Base-by-base conservation (phyloP, 2,888 invertebrate species). In the Pammene fasciana region DNA sequence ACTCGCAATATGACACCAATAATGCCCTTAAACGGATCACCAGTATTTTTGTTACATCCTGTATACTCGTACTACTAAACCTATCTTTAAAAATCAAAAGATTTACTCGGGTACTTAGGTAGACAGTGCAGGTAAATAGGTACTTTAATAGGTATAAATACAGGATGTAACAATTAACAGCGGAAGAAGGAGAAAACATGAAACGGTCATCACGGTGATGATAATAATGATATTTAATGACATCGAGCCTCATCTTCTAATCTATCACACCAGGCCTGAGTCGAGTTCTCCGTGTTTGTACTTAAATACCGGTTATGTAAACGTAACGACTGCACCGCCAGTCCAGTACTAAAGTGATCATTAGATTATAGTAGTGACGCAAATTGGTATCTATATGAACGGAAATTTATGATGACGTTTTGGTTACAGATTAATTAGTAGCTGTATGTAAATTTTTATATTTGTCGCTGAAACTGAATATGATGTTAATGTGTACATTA, bases 261-360 rank as follows among this genome's bases (percentile, higher is more conserved):
- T 38, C 38, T 38, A 38, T 9, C 9, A 7, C 38, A 9, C 7
- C 38, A 38, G 38, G 9, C 38, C 38, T 9, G 38, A 38, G 2
- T 26, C 26, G 26, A 38, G 18, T 43, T 45, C 46, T 38, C 46
- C 16, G 34, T 26, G 46, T 48, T 18, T 18, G 56, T 48, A 38
- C 26, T 26, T 62, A 50, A 50, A 57, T 64, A 68, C 68, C 50
- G 56, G 68, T 68, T 57, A 64, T 62, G 56, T 50, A 50, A 68
- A 64, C 14, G 50, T 64, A 41, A 62, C 43, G 43, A 68, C 50
- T 62, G 36, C 56, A 64, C 57, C 50, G 48, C 62, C 68, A 55
- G 62, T 68, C 14, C 54, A 16, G 14, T 48, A 56, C 11, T 68
- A 64, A 68, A 68, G 57, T 57, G 67, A 64, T 68, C 68, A 57